Percentiles rank a stretch among this genome's conserved stretches.
Evolutionary conservation across 2,888 invertebrate species (phyloP).

Genomic region (Dryocosmus kuriphilus): DNA sequence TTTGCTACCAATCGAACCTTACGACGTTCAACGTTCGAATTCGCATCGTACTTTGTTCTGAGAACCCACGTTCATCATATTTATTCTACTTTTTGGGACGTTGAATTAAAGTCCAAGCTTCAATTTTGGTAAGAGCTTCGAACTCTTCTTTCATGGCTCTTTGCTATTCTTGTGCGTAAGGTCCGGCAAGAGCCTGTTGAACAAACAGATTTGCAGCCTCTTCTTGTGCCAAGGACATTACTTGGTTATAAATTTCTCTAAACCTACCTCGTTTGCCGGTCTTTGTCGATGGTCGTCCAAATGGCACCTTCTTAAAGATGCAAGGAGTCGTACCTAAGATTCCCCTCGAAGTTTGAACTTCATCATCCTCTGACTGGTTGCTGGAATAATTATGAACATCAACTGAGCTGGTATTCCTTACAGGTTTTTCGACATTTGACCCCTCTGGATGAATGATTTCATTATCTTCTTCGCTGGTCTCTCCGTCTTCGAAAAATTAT

Average conservation of each 20-base stretch:
- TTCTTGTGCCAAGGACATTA: background rate
- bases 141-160: too few relatives aligned
- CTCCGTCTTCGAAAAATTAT: background rate
- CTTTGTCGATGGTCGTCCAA: background rate
- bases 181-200: conserved; percentile 43
- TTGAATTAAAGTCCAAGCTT: too few relatives aligned
- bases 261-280: background rate
- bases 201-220: conserved; percentile 28
- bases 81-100: conserved; percentile 29
- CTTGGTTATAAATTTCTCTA: too few relatives aligned
- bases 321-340: background rate
- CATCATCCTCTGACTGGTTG: too few relatives aligned
- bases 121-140: too few relatives aligned
- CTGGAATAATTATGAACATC: too few relatives aligned
- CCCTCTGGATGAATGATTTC: too few relatives aligned
- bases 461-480: background rate
- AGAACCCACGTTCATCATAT: conserved; percentile 59
- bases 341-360: too few relatives aligned
- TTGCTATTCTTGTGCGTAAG: conserved; percentile 36
- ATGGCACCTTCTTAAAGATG: background rate
- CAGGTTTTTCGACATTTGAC: too few relatives aligned
- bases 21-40: conserved; percentile 53
- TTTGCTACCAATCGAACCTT: conserved; percentile 65
- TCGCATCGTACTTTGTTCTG: conserved; percentile 53
- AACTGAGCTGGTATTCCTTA: too few relatives aligned